Evolutionary conservation across 35 echinoderm and acorn worm species (phyloP), one percentile per base, ranked within the genome.

Genomic region (Ptychodera flava): DNA sequence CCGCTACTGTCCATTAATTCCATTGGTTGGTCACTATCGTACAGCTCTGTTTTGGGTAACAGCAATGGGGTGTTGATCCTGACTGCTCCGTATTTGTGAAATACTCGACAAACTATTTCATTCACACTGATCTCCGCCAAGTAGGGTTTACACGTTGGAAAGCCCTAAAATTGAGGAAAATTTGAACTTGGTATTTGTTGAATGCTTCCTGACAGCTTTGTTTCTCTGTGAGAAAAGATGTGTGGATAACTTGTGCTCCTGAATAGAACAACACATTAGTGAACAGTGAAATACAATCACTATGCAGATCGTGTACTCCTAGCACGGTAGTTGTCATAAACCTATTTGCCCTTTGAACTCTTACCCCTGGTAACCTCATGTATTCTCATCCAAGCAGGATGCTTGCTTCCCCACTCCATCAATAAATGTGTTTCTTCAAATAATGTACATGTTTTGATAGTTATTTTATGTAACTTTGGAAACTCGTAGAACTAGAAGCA

Each of bases 1-100:
- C 96, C 96, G 35, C 92, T 89, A 30, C 86, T 85, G 28, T 91
- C 91, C 92, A 99, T 99, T 31, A 99, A 88, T 36, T 83, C 82
- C n/a, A 82, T 81, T 77, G 85, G 84, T 32, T 86, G 78, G 22
- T 99, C 96, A 36, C 52, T 86, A 37, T 88, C 88, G 30, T 82
- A 77, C 16, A 92, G 31, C 30, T 90, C 35, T 80, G 88, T 90
- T 33, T 92, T 99, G 10, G 96, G 96, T 38, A 99, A 78, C 0
- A 99, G 81, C 31, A 94, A 79, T 0, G 91, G 88, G 22, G 92
- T 92, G 77, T 90, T 94, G 31, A 99, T 81, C 83, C 84, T 90
- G 1, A 94, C 80, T 76, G 92, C 96, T 28, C 96, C 90, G 36
- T 99, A 93, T 76, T 85, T 92, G 36, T 94, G 87, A 81, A 99